Base-by-base conservation (phyloP, 2,888 invertebrate genomes). In the Ophraella communa region DNA sequence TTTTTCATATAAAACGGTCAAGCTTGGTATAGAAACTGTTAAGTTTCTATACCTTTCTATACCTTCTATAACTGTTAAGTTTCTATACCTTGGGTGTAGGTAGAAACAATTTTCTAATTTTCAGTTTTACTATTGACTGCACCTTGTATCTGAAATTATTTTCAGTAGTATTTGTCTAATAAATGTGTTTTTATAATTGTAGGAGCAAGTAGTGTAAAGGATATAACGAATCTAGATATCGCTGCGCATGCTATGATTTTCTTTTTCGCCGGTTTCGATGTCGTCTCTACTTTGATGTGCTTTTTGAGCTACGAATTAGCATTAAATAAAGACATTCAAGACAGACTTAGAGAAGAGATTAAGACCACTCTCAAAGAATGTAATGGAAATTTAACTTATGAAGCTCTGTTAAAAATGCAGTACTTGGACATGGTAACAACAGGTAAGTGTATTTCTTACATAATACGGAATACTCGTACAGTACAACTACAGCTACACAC, bases 241-340 rank as follows among this genome's bases (percentile, higher is more conserved):
- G 84, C 86, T 0, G 86, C 87, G 0, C 88, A 88, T 78, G 84
- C 84, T 17, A 65, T 85, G 1, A 69, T 85, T 1, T 86, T 86
- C 79, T 85, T 85, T 76, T 76, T 85, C 1, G 86, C 84, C 23
- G 86, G 86, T 1, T 85, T 84, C 67, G 85, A 86, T 52, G 81
- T 84, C 0, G 81, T 82, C 0, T 82, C 85, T 0, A 81, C 82
- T 60, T 73, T 82, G 4, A 79, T 85, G 73, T 82, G 82, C 0
- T 87, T 88, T 65, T 73, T 84, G 0, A 77, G 86, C 0, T 83
- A 87, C 45, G 89, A 89, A 76, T 73, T 90, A 21, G 87, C 87
- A 27, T 59, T 85, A 2, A 84, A 89, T 78, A 84, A 85, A 17
- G 87, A 88, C 0, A 77, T 87, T 0, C 89, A 89, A 75, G 81